Percentiles rank a stretch among this genome's conserved stretches.
These are phyloP conservation scores for Conistra vaccinii DNA, from an alignment of 2,888 invertebrate genomes.

Conservation along the genomic window DNA sequence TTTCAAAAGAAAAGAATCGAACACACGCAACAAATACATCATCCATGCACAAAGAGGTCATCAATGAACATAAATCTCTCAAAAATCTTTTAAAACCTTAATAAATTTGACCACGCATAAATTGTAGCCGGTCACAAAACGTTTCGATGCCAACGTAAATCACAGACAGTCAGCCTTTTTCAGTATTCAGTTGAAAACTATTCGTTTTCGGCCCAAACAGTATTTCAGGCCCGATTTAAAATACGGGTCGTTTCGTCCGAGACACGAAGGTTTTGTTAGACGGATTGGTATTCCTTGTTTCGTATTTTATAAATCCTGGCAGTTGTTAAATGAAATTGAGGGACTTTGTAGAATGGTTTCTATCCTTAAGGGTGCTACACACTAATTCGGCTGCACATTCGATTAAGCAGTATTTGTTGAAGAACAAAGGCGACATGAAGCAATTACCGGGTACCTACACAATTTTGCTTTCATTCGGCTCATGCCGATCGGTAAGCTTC, in stretches of 20 bases:
- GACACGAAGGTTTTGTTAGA: slow-evolving; percentile 9
- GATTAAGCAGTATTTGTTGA: background rate
- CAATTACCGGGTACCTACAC: background rate
- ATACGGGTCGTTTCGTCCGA: slow-evolving; percentile 36
- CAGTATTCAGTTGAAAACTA: slow-evolving; percentile 58
- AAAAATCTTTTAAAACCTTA: slow-evolving; percentile 46
- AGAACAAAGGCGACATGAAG: background rate
- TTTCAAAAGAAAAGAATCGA: background rate
- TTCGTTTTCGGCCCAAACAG: slow-evolving; percentile 46
- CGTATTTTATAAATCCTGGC: background rate
- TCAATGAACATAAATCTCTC: slow-evolving; percentile 29
- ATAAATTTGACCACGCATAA: slow-evolving; percentile 49
- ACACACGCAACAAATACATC: background rate
- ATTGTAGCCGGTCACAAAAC: slow-evolving; percentile 37
- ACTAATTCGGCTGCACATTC: background rate
- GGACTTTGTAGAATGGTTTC: background rate
- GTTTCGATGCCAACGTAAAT: slow-evolving; percentile 49
- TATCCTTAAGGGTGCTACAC: background rate
- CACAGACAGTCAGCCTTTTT: slow-evolving; percentile 57
- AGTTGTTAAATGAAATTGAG: background rate
- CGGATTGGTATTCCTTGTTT: background rate
- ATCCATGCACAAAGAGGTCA: slow-evolving; percentile 14
- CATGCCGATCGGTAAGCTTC: background rate
- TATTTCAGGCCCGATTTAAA: slow-evolving; percentile 52
- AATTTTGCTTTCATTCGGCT: background rate